A percentile compares a stretch with the other conserved stretches of the same genome.
These are phyloP conservation scores for Plusia festucae DNA, from an alignment of 2,888 invertebrate species.

Conservation along the genomic window DNA sequence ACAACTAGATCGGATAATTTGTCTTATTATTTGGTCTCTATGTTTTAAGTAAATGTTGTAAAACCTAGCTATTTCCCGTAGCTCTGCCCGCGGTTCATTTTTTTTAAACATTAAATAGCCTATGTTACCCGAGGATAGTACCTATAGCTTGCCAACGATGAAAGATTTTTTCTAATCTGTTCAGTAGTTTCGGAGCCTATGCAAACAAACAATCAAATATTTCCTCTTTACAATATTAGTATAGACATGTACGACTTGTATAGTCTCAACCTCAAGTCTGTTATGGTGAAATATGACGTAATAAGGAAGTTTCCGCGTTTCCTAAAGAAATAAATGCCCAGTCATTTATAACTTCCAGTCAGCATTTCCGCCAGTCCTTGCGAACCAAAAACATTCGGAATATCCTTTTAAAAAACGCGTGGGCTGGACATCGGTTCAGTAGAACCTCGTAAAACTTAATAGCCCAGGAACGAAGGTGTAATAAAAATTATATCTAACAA, in stretches of 20 bases:
- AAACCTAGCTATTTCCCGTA: no score
- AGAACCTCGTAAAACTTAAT: constrained; percentile 37
- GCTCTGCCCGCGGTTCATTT: no score
- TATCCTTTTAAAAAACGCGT: constrained; percentile 21
- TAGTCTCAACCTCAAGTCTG: background rate
- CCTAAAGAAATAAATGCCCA: constrained; percentile 41
- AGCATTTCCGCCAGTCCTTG: constrained; percentile 23
- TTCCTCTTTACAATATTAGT: no score
- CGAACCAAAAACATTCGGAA: constrained; percentile 15
- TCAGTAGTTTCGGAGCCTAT: no score
- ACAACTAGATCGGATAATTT: no score
- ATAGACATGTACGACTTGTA: background rate
- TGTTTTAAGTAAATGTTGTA: no score
- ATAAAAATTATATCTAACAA: constrained; percentile 25
- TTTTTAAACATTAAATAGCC: no score
- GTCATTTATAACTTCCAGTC: constrained; percentile 25
- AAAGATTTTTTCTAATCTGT: no score
- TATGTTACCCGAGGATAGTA: no score
- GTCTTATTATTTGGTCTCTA: no score
- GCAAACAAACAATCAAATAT: no score
- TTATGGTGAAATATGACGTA: constrained; percentile 19
- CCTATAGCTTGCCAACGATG: no score
- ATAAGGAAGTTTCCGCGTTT: constrained; percentile 24
- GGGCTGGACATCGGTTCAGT: constrained; percentile 13
- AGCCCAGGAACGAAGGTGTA: constrained; percentile 16